Percentiles rank a stretch among this genome's conserved stretches.
These are phyloP conservation scores for Nanorana parkeri DNA, from an alignment of 2,113 vertebrate species.

Conservation along the genomic window DNA sequence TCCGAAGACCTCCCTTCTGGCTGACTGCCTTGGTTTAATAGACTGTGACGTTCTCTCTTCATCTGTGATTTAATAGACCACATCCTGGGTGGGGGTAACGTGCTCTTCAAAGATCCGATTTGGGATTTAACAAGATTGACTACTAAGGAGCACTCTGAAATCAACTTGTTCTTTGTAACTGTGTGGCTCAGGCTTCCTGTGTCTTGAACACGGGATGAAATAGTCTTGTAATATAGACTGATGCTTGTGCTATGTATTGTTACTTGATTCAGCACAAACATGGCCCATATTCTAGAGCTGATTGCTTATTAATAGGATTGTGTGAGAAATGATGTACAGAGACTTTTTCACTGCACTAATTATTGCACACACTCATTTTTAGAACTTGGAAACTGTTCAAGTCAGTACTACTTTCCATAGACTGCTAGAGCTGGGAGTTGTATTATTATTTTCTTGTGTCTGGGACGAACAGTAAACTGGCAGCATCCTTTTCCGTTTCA, in stretches of 20 bases:
- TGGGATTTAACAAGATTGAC: not conserved
- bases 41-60: conserved; percentile 14
- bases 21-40: conserved; percentile 19
- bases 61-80: conserved; percentile 1
- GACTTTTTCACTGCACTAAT: too few species aligned
- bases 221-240: too few species aligned
- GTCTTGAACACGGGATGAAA: too few species aligned
- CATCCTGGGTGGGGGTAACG: not conserved
- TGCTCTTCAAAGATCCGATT: not conserved
- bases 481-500: not conserved
- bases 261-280: too few species aligned
- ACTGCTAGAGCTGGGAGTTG: not conserved
- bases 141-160: not conserved
- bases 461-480: not conserved
- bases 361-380: not conserved
- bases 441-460: not conserved
- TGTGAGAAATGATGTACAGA: too few species aligned
- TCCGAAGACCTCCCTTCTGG: conserved; percentile 2
- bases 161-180: not conserved
- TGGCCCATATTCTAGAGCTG: too few species aligned
- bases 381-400: conserved; percentile 2
- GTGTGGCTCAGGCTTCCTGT: too few species aligned
- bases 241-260: too few species aligned
- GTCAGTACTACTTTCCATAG: not conserved
- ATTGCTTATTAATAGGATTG: too few species aligned